Evolutionary conservation across 1,140 invertebrate genomes (phyloP).

Genomic region (Chironomus striatipennis): DNA sequence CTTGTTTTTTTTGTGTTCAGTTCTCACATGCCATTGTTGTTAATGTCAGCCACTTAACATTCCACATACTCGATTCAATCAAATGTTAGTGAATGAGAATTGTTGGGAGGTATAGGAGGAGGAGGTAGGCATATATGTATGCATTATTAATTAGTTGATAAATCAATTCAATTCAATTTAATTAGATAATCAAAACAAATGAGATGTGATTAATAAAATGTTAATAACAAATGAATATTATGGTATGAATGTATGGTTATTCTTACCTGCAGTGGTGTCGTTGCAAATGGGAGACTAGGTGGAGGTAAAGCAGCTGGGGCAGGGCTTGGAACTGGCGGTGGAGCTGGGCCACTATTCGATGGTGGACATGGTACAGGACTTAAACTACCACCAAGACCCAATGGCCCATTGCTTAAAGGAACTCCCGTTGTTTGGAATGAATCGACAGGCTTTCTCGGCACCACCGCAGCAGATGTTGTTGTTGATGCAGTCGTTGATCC

Average conservation of each 20-base stretch:
- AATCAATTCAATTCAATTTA: constrained; percentile 10
- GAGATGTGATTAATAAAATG: neutral
- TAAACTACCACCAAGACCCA: constrained; percentile 29
- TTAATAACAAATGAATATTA: neutral
- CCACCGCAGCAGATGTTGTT: constrained; percentile 3
- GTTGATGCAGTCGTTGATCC: neutral
- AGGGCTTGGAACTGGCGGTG: constrained; percentile 22
- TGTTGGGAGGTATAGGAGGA: too few species aligned
- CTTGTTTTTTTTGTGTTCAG: neutral
- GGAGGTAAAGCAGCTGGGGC: constrained; percentile 26
- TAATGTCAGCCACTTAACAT: neutral
- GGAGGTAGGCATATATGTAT: neutral
- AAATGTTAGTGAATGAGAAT: too few species aligned
- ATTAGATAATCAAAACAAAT: constrained; percentile 3
- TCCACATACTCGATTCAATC: neutral
- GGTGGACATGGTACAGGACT: constrained; percentile 25
- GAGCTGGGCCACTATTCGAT: neutral
- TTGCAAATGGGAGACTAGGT: constrained; percentile 24
- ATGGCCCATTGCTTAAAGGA: constrained; percentile 30
- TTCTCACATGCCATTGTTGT: neutral
- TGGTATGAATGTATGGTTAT: neutral
- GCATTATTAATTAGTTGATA: constrained; percentile 1
- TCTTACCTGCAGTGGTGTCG: constrained; percentile 27
- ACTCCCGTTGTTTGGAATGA: neutral
- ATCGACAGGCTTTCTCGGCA: constrained; percentile 8